These are phyloP conservation scores for Schrankia costaestrigalis DNA, from an alignment of 2,888 invertebrate genomes.

Conservation along the genomic window DNA sequence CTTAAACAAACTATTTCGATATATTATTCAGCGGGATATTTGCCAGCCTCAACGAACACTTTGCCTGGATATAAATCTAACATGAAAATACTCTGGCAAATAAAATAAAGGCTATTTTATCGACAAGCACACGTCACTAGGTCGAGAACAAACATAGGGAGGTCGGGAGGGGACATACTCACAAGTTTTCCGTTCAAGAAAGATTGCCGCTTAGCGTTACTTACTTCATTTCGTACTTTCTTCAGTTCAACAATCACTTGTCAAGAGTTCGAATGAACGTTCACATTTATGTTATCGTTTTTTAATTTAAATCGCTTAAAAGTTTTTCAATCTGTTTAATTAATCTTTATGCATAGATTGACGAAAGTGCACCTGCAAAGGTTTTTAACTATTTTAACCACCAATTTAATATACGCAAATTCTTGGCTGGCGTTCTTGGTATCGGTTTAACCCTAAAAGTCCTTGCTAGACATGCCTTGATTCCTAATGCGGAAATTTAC, in stretches of 20 bases:
- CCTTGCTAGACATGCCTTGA: too few species aligned
- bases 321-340: too few species aligned
- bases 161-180: constrained; percentile 8
- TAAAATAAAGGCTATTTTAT: constrained; percentile 7
- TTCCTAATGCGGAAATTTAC: not conserved
- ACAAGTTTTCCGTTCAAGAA: constrained; percentile 26
- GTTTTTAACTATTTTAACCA: not conserved
- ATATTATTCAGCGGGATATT: too few species aligned
- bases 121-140: constrained; percentile 21
- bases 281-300: too few species aligned
- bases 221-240: constrained; percentile 21
- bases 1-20: too few species aligned
- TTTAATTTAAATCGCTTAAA: too few species aligned
- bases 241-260: constrained; percentile 21
- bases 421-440: not conserved
- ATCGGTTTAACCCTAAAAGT: not conserved
- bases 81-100: constrained; percentile 2
- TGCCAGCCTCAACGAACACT: not conserved
- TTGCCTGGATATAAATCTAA: not conserved
- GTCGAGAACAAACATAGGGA: constrained; percentile 12
- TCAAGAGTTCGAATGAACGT: constrained; percentile 19
- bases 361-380: too few species aligned
- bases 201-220: constrained; percentile 9
- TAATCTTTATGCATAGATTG: too few species aligned
- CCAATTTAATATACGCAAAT: not conserved